Conservation (phyloP, 2,797 vertebrate species). For the Schizothorax lantsangensis region DNA sequence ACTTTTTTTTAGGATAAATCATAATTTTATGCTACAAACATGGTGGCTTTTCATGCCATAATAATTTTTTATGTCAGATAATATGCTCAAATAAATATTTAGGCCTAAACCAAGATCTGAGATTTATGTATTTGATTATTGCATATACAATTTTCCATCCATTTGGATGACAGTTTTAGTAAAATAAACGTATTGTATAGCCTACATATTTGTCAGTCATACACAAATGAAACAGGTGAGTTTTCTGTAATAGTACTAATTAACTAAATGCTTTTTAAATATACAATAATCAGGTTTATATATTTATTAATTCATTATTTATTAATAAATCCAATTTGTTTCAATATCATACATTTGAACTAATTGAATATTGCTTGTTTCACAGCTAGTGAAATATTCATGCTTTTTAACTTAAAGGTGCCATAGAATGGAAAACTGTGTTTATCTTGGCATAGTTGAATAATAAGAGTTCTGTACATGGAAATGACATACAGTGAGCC, state of each 20-base stretch:
- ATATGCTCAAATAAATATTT: neutral
- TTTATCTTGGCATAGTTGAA: no score
- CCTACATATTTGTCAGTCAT: neutral
- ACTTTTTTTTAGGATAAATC: neutral
- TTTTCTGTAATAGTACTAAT: neutral
- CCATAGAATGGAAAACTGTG: no score
- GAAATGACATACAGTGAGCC: no score
- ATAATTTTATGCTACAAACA: neutral
- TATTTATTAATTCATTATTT: no score
- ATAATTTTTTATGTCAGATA: neutral
- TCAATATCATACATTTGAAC: no score
- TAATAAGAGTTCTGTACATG: no score
- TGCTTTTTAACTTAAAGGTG: no score
- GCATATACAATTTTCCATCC: neutral
- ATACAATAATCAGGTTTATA: neutral
- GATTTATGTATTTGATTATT: neutral
- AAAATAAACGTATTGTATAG: neutral
- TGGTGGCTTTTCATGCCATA: neutral
- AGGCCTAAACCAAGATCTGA: neutral
- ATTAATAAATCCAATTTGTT: neutral
- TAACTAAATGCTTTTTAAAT: neutral
- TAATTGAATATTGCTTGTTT: neutral
- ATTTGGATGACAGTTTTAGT: neutral
- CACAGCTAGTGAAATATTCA: neutral
- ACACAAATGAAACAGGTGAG: neutral